A percentile compares a stretch with the other conserved stretches of the same genome.
These are phyloP conservation scores for Ips typographus DNA, from an alignment of 1,140 invertebrate species.

Conservation along the genomic window DNA sequence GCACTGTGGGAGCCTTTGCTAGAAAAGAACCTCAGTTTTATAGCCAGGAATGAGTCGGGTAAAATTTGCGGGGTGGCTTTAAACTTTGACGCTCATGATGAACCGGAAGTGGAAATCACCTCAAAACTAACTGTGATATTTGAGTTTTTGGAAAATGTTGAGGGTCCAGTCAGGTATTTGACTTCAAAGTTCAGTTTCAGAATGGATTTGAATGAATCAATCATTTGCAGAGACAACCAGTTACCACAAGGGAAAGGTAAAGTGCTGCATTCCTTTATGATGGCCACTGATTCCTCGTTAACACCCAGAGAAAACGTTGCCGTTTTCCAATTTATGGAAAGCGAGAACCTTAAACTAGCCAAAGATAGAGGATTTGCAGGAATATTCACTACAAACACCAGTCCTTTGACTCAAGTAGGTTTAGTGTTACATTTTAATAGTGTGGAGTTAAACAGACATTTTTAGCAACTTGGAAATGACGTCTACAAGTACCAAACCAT, in stretches of 20 bases:
- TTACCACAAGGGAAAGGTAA: constrained; percentile 67
- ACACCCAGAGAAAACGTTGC: constrained; percentile 72
- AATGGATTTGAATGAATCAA: background rate
- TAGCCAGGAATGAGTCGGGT: constrained; percentile 57
- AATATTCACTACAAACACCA: constrained; percentile 84
- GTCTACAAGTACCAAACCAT: constrained; percentile 79
- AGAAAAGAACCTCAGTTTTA: constrained; percentile 70
- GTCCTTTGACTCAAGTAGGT: constrained; percentile 75
- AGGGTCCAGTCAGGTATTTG: constrained; percentile 67
- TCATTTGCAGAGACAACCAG: constrained; percentile 40
- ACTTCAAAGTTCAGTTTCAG: constrained; percentile 29
- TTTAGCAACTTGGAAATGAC: constrained; percentile 75
- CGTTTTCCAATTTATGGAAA: constrained; percentile 75
- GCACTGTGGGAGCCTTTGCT: constrained; percentile 68
- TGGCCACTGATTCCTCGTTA: constrained; percentile 69
- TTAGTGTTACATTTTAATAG: background rate
- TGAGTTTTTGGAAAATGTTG: constrained; percentile 75
- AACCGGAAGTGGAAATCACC: constrained; percentile 68
- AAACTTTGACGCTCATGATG: constrained; percentile 77
- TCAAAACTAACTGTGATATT: constrained; percentile 72
- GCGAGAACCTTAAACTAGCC: constrained; percentile 68
- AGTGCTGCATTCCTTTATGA: constrained; percentile 83
- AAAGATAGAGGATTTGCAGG: constrained; percentile 66
- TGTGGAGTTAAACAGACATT: constrained; percentile 29
- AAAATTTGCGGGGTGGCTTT: constrained; percentile 65